Percentiles rank a stretch among this genome's conserved stretches.
Conservation (phyloP, 2,888 invertebrate genomes). For the Biston betularia region DNA sequence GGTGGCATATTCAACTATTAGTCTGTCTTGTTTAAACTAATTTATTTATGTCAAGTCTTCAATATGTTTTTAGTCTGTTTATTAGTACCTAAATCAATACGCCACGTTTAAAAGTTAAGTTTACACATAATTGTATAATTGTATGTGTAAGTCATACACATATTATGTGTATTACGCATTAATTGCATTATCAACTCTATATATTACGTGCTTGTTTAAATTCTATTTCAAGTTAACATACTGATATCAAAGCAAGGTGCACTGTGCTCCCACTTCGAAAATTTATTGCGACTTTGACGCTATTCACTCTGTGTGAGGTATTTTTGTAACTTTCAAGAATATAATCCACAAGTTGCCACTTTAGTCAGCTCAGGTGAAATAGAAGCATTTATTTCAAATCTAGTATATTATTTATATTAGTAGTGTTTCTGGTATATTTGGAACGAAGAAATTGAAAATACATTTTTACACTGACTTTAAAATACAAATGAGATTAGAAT, state of each 20-base stretch:
- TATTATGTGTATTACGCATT: not conserved
- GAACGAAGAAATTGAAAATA: slow-evolving; percentile 21
- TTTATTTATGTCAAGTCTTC: too few relatives aligned
- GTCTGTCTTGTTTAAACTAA: too few relatives aligned
- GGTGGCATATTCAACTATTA: too few relatives aligned
- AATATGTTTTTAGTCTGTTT: too few relatives aligned
- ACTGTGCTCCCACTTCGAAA: slow-evolving; percentile 49
- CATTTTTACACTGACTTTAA: slow-evolving; percentile 4
- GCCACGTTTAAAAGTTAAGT: too few relatives aligned
- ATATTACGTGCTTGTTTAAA: not conserved
- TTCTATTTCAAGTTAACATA: not conserved
- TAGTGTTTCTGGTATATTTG: too few relatives aligned
- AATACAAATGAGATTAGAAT: not conserved
- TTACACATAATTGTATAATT: too few relatives aligned
- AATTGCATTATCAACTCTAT: too few relatives aligned
- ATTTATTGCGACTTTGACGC: slow-evolving; percentile 74
- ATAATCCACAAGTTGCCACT: slow-evolving; percentile 29
- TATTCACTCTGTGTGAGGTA: slow-evolving; percentile 50
- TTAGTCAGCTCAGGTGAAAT: slow-evolving; percentile 28
- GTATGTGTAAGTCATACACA: too few relatives aligned
- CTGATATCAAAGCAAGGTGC: not conserved
- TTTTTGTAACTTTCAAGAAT: slow-evolving; percentile 37
- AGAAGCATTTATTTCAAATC: slow-evolving; percentile 19
- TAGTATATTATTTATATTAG: slow-evolving; percentile 24
- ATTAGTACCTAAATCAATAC: too few relatives aligned